Percentiles rank a stretch among this genome's conserved stretches.
phyloP scores from a whole-genome alignment of 1,140 invertebrate species.

The Caenorhabditis latens region DNA sequence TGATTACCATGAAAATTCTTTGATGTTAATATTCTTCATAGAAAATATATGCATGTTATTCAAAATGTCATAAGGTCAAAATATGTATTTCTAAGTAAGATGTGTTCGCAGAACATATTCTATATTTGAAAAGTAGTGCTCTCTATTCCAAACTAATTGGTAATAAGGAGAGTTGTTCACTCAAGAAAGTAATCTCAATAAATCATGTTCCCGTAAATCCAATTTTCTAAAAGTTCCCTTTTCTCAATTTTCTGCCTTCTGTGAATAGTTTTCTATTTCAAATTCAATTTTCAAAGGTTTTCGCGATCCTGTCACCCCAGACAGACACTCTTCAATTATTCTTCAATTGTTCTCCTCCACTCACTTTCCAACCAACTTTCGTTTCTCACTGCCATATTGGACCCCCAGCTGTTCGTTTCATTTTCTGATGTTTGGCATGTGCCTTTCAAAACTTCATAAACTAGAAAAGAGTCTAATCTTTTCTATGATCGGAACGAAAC shows the following conservation, averaged over 20 bases:
- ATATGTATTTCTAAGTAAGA: background rate
- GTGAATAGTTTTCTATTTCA: background rate
- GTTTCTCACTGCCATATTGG: background rate
- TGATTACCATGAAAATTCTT: background rate
- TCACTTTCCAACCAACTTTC: background rate
- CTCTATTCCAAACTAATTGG: no score
- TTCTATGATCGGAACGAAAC: background rate
- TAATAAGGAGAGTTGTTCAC: no score
- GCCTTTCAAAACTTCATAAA: no score
- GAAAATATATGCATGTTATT: background rate
- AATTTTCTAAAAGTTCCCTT: background rate
- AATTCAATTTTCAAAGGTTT: background rate
- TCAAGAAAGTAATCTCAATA: no score
- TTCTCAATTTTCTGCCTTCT: background rate
- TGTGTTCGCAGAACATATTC: no score
- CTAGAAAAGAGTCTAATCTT: no score
- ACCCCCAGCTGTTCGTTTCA: background rate
- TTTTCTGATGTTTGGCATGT: no score
- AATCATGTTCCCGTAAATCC: background rate
- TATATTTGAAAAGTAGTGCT: no score
- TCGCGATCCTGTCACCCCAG: background rate
- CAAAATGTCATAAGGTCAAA: background rate
- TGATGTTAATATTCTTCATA: background rate
- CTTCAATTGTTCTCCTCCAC: background rate
- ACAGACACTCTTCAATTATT: slow-evolving; percentile 23